Evolutionary conservation across 2,888 invertebrate species (phyloP).

Genomic region (Agrilus cyanescens): DNA sequence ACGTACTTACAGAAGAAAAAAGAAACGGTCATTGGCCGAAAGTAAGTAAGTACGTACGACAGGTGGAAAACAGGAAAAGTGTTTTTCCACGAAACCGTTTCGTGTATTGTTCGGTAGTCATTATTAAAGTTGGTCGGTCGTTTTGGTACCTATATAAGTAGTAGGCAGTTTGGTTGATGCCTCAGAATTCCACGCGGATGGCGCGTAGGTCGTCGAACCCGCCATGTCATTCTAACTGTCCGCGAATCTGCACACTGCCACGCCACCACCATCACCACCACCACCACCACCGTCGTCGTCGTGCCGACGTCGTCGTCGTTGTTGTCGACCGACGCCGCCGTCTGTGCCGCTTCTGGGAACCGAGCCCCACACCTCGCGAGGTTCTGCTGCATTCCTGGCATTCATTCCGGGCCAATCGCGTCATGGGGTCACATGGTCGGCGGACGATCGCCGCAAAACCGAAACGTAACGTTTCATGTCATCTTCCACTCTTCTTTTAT

Average conservation of each 20-base stretch:
- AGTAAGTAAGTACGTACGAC: no score
- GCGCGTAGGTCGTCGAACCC: conserved; percentile 39
- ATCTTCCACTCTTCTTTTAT: no score
- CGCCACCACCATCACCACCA: conserved; percentile 19
- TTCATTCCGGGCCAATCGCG: conserved; percentile 23
- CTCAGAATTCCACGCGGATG: conserved; percentile 2
- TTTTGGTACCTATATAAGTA: not conserved
- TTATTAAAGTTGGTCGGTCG: not conserved
- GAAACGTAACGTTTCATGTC: no score
- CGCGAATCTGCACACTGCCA: conserved; percentile 31
- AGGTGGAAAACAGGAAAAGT: no score
- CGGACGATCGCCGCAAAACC: not conserved
- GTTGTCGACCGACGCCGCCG: conserved; percentile 33
- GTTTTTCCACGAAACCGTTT: no score
- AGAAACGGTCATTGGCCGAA: no score
- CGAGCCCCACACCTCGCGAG: conserved; percentile 33
- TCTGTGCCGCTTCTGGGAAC: conserved; percentile 37
- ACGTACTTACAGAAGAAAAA: no score
- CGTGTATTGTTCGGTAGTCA: no score
- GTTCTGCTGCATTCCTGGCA: conserved; percentile 24
- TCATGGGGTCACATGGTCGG: conserved; percentile 16
- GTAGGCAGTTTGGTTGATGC: conserved; percentile 15
- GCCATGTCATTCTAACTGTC: conserved; percentile 36
- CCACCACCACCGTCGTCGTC: conserved; percentile 26
- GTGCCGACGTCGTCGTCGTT: conserved; percentile 36